A percentile compares a stretch with the other conserved stretches of the same genome.
Evolutionary conservation across 2,888 invertebrate genomes (phyloP).

Genomic region (Ametastegia equiseti): DNA sequence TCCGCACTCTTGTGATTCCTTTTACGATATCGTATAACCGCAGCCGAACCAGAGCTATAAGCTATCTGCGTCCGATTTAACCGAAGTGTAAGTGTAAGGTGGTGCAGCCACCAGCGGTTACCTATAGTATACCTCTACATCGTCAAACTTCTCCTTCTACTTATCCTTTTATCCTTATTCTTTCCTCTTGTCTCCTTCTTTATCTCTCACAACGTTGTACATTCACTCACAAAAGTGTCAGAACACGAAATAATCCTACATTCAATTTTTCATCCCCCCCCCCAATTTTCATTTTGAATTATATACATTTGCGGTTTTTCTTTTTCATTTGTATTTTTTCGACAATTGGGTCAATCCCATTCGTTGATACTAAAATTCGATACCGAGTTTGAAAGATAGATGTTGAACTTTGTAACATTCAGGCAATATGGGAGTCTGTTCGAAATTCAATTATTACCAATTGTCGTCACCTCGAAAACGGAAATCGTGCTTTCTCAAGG

Average conservation of each 20-base stretch:
- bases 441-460: no score
- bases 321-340: background rate
- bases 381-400: background rate
- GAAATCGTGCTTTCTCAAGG: no score
- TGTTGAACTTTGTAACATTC: no score
- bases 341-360: background rate
- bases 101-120: constrained; percentile 35
- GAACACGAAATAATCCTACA: background rate
- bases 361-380: background rate
- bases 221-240: constrained; percentile 39
- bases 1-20: constrained; percentile 69
- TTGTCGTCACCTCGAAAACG: no score
- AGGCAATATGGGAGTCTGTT: no score
- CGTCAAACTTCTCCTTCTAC: background rate
- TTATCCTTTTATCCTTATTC: background rate
- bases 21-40: constrained; percentile 74
- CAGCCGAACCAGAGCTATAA: constrained; percentile 63
- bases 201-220: constrained; percentile 30
- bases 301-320: no score
- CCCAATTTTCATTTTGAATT: background rate
- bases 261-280: background rate
- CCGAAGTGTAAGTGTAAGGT: constrained; percentile 44
- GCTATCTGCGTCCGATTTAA: constrained; percentile 45
- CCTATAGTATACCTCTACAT: constrained; percentile 3
- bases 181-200: background rate